Percentiles rank a stretch among this genome's conserved stretches.
Evolutionary conservation across 2,113 vertebrate genomes (phyloP).

Genomic region (Ammodytes dubius): DNA sequence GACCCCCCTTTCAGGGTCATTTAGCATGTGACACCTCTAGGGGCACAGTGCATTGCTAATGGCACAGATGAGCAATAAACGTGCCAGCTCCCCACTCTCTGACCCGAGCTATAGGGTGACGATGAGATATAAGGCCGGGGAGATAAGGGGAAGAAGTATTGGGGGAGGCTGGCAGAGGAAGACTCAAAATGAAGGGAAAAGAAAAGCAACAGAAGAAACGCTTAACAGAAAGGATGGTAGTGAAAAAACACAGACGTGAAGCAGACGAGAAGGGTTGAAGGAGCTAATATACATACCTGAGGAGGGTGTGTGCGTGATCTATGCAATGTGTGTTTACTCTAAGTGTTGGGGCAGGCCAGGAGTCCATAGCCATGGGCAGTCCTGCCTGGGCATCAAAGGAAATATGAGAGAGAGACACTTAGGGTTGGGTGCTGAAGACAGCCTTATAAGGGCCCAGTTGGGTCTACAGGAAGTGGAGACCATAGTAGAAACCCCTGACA

Average conservation of each 20-base stretch:
- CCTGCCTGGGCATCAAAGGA: constrained; percentile 60
- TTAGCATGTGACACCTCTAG: constrained; percentile 83
- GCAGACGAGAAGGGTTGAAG: constrained; percentile 1
- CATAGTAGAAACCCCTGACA: background rate
- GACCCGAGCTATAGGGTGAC: constrained; percentile 15
- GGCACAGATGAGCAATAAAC: constrained; percentile 71
- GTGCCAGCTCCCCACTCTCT: constrained; percentile 68
- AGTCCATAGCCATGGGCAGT: constrained; percentile 54
- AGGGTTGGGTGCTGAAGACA: constrained; percentile 13
- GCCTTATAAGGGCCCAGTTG: constrained; percentile 37
- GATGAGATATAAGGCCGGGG: constrained; percentile 20
- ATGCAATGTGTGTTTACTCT: constrained; percentile 48
- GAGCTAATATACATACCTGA: constrained; percentile 59
- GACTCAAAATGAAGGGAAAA: background rate
- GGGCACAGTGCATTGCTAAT: constrained; percentile 77
- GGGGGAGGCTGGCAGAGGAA: background rate
- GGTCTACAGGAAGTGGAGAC: constrained; percentile 11
- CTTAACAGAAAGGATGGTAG: background rate
- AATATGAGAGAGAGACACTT: constrained; percentile 37
- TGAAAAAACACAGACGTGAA: background rate
- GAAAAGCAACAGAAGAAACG: background rate
- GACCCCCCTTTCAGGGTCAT: constrained; percentile 82
- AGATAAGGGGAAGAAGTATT: background rate
- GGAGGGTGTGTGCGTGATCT: constrained; percentile 42
- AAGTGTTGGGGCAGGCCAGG: constrained; percentile 39